phyloP scores from a whole-genome alignment of 2,113 vertebrate species.

The Excalfactoria chinensis region DNA sequence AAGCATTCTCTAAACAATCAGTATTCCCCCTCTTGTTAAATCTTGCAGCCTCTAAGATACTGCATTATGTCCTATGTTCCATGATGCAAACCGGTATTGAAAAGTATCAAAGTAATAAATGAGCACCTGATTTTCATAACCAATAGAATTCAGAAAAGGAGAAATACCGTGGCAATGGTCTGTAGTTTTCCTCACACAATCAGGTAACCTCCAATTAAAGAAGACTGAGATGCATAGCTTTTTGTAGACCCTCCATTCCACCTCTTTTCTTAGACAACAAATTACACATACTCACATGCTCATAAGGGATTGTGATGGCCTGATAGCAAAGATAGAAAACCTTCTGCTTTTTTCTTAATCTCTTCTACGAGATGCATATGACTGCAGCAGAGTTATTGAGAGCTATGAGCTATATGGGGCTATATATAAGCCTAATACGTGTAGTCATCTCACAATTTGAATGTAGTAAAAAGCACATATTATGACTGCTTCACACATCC shows the following conservation, averaged over 20 bases:
- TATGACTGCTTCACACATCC: conserved; percentile 24
- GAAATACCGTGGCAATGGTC: not conserved
- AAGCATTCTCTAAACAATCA: not conserved
- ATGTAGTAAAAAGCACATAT: not conserved
- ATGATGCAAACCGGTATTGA: not conserved
- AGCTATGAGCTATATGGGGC: not conserved
- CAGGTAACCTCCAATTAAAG: not conserved
- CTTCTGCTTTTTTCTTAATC: not conserved
- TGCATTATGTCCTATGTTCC: not conserved
- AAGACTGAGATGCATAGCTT: not conserved
- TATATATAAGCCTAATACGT: conserved; percentile 3
- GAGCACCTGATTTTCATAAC: not conserved
- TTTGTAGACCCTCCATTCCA: not conserved
- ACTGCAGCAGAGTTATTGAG: not conserved
- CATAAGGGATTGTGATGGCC: not conserved
- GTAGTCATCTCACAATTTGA: not conserved
- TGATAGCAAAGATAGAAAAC: not conserved
- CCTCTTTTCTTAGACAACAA: not conserved
- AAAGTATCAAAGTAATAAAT: not conserved
- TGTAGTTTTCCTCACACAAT: not conserved
- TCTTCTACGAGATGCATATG: not conserved
- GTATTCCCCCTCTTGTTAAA: not conserved
- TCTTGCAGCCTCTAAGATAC: not conserved
- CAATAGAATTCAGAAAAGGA: not conserved
- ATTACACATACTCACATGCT: rapidly evolving